Conservation (phyloP, 2,888 invertebrate genomes). For the Tortricodes alternella region DNA sequence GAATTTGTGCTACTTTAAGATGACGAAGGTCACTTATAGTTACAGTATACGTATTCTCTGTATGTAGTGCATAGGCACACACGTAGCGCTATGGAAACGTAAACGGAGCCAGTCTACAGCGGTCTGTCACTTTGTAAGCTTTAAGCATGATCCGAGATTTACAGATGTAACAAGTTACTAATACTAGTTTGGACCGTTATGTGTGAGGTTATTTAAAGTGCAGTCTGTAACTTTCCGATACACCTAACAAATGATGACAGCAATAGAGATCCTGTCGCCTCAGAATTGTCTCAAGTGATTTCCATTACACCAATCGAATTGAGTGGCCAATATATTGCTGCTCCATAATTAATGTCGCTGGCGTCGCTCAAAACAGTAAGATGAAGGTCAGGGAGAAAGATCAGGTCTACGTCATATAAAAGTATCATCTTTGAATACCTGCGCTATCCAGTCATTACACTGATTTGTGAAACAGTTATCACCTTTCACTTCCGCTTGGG, state of each 20-base stretch:
- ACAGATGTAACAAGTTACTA: too few relatives aligned
- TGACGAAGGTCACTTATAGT: neutral
- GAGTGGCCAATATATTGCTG: constrained; percentile 6
- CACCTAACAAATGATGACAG: constrained; percentile 5
- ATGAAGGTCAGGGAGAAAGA: too few relatives aligned
- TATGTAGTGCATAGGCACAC: neutral
- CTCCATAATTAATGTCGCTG: constrained; percentile 3
- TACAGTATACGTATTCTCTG: neutral
- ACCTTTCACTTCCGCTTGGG: too few relatives aligned
- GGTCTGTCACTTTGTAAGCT: constrained; percentile 10
- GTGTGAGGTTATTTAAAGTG: neutral
- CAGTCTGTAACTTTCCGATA: constrained; percentile 11
- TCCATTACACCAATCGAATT: constrained; percentile 19
- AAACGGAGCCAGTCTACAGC: constrained; percentile 5
- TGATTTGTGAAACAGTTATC: too few relatives aligned
- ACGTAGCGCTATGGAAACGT: neutral
- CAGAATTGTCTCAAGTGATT: constrained; percentile 24
- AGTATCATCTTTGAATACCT: too few relatives aligned
- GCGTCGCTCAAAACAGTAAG: too few relatives aligned
- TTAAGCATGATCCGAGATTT: too few relatives aligned
- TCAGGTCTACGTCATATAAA: too few relatives aligned
- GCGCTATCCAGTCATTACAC: too few relatives aligned
- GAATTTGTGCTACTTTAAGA: neutral
- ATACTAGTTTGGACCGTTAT: too few relatives aligned
- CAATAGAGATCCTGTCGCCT: constrained; percentile 8